These are phyloP conservation scores for Ptychoptera contaminata DNA, from an alignment of 2,888 invertebrate genomes.

Conservation along the genomic window DNA sequence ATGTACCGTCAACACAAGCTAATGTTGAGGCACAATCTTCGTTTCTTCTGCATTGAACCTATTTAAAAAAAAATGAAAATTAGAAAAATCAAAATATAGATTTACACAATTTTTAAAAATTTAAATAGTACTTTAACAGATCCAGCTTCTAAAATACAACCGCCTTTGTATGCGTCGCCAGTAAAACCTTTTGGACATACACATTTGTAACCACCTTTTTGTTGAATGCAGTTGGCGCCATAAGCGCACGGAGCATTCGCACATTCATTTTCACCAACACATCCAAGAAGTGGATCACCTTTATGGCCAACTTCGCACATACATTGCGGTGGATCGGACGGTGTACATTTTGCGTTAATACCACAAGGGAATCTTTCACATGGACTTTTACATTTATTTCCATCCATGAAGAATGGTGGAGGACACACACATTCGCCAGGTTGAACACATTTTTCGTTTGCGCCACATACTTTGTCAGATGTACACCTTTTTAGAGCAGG, in stretches of 20 bases:
- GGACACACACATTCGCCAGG: constrained; percentile 85
- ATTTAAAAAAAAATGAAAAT: too few species aligned
- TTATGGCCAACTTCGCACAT: constrained; percentile 76
- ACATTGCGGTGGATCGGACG: constrained; percentile 77
- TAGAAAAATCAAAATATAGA: constrained; percentile 19
- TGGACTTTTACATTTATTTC: constrained; percentile 80
- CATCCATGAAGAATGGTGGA: constrained; percentile 76
- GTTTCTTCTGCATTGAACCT: constrained; percentile 48
- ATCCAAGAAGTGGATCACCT: constrained; percentile 72
- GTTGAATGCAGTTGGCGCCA: constrained; percentile 77
- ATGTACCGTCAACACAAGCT: constrained; percentile 61
- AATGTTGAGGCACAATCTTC: constrained; percentile 67
- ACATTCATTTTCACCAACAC: constrained; percentile 77
- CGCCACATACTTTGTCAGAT: constrained; percentile 64
- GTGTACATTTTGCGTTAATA: constrained; percentile 77
- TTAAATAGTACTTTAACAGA: constrained; percentile 33
- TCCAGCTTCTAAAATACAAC: constrained; percentile 48
- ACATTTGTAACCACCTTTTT: constrained; percentile 73
- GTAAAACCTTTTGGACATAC: constrained; percentile 67
- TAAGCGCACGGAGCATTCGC: constrained; percentile 68
- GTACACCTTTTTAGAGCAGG: constrained; percentile 70
- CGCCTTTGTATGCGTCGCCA: constrained; percentile 72
- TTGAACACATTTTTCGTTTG: constrained; percentile 81
- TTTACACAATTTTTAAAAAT: too few species aligned
- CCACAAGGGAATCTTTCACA: constrained; percentile 84